These are phyloP conservation scores for Sebastes fasciatus DNA, from an alignment of 2,113 vertebrate genomes.

Conservation along the genomic window DNA sequence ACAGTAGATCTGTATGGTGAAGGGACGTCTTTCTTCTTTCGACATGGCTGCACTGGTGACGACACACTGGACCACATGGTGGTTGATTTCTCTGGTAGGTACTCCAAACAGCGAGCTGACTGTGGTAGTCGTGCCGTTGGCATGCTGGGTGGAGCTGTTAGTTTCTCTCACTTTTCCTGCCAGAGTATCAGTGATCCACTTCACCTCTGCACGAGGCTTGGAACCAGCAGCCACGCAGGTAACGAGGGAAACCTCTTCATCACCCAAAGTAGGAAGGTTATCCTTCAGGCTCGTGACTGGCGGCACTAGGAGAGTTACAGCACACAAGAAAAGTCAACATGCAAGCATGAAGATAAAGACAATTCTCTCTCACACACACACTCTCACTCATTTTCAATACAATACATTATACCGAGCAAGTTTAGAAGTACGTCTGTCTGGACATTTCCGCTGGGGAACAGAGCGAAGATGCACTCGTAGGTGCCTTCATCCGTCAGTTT, in stretches of 20 bases:
- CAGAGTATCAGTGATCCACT: constrained; percentile 44
- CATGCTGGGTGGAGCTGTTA: not conserved
- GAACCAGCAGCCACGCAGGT: constrained; percentile 64
- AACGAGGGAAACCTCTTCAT: constrained; percentile 32
- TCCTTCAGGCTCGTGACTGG: constrained; percentile 24
- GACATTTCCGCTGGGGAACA: constrained; percentile 57
- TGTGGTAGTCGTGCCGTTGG: constrained; percentile 56
- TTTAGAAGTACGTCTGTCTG: constrained; percentile 13
- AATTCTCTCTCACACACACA: not conserved
- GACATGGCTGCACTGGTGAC: constrained; percentile 22
- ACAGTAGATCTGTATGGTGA: constrained; percentile 69
- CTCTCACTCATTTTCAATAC: not conserved
- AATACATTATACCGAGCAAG: constrained; percentile 50
- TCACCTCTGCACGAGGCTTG: constrained; percentile 61
- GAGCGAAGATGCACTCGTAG: constrained; percentile 67
- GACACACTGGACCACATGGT: constrained; percentile 55
- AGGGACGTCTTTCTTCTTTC: not conserved
- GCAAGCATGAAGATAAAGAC: not conserved
- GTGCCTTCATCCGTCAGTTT: constrained; percentile 60
- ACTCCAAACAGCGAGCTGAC: constrained; percentile 50
- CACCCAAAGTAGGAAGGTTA: not conserved
- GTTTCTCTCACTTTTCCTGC: not conserved
- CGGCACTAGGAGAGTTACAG: constrained; percentile 43
- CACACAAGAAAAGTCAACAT: not conserved
- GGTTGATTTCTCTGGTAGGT: constrained; percentile 48